Conservation (phyloP, 2,797 vertebrate species). For the Smutsia temminckii region DNA sequence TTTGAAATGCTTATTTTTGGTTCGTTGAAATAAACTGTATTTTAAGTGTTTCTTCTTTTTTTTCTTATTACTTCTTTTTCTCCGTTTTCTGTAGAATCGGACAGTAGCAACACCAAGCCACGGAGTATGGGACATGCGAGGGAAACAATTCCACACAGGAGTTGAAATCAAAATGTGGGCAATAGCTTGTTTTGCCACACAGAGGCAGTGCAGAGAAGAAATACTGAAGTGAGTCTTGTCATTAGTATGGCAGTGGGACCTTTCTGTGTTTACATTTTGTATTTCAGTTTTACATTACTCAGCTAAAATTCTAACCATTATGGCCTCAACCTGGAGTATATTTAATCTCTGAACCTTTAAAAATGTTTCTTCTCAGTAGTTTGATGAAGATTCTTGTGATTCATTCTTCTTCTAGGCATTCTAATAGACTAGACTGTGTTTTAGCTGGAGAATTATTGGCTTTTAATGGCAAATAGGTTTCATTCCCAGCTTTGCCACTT, state of each 20-base stretch:
- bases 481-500: constrained; percentile 1
- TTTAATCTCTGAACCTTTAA: constrained; percentile 46
- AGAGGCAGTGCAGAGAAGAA: constrained; percentile 98
- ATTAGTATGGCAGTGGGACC: constrained; percentile 62
- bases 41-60: not conserved
- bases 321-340: not conserved
- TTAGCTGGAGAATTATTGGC: not conserved
- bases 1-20: not conserved
- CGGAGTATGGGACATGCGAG: constrained; percentile 98
- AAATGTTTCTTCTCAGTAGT: not conserved
- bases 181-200: constrained; percentile 98
- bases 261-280: constrained; percentile 47
- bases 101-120: constrained; percentile 98
- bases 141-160: constrained; percentile 98
- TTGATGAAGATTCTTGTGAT: constrained; percentile 9
- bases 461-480: constrained; percentile 14
- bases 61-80: constrained; percentile 12
- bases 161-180: constrained; percentile 99
- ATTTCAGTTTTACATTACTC: constrained; percentile 52
- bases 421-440: not conserved
- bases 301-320: constrained; percentile 24
- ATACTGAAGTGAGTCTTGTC: constrained; percentile 94
- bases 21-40: constrained; percentile 31
- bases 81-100: constrained; percentile 90
- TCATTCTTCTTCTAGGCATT: not conserved